A percentile compares a stretch with the other conserved stretches of the same genome.
phyloP scores from a whole-genome alignment of 2,888 invertebrate species.

The Noctua janthe region DNA sequence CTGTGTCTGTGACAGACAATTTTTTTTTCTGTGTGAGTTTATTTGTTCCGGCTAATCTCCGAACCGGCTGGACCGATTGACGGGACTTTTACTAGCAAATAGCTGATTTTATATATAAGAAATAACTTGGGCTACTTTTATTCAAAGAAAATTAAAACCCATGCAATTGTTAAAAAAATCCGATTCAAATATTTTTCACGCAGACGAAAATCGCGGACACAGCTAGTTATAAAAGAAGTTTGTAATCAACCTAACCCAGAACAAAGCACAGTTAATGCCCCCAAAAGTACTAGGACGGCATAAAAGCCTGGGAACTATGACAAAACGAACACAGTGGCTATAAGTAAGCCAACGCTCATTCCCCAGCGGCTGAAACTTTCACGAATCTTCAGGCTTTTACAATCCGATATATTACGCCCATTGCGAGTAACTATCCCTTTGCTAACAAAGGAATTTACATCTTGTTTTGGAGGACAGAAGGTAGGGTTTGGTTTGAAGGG shows the following conservation, averaged over 20 bases:
- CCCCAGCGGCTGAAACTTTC: slow-evolving; percentile 61
- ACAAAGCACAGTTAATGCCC: neutral
- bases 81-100: too few species aligned
- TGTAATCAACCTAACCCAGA: neutral
- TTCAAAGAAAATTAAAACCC: too few species aligned
- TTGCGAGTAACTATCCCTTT: slow-evolving; percentile 55
- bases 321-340: slow-evolving; percentile 40
- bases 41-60: too few species aligned
- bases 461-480: neutral
- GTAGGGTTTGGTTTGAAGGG: neutral
- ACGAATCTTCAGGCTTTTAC: slow-evolving; percentile 66
- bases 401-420: slow-evolving; percentile 65
- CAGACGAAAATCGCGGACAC: too few species aligned
- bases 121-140: too few species aligned
- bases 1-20: too few species aligned
- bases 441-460: slow-evolving; percentile 16
- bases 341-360: slow-evolving; percentile 57
- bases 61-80: too few species aligned
- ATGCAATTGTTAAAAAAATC: too few species aligned
- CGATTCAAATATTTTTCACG: too few species aligned
- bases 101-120: too few species aligned
- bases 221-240: neutral
- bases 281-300: slow-evolving; percentile 38
- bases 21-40: too few species aligned
- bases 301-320: slow-evolving; percentile 46